Evolutionary conservation across 2,888 invertebrate genomes (phyloP).

Genomic region (Acanthosoma haemorrhoidale): DNA sequence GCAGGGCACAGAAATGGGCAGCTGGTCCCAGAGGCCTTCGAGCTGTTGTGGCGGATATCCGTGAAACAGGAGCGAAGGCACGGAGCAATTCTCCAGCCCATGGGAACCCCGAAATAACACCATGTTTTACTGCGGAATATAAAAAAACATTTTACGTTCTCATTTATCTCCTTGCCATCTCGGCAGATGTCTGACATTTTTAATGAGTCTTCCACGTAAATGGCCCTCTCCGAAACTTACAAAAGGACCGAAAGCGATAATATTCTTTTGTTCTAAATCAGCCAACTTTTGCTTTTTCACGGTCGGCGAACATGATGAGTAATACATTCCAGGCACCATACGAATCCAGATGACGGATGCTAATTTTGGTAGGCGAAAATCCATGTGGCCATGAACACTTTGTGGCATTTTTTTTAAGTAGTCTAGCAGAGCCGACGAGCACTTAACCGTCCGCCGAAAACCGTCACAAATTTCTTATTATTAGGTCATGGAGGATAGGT

Average conservation of each 20-base stretch:
- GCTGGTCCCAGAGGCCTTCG: neutral
- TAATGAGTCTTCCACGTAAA: neutral
- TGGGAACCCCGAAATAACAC: neutral
- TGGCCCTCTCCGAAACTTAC: neutral
- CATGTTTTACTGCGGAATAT: neutral
- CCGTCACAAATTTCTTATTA: no score
- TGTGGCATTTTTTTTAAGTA: no score
- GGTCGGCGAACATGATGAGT: neutral
- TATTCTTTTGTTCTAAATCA: neutral
- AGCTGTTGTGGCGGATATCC: neutral
- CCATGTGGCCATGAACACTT: no score
- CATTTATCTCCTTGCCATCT: no score
- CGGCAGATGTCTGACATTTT: neutral
- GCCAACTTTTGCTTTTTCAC: slow-evolving; percentile 5
- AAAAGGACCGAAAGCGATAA: neutral
- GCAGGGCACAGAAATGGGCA: no score
- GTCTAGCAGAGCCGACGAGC: no score
- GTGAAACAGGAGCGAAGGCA: neutral
- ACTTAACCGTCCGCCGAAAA: no score
- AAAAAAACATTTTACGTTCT: neutral
- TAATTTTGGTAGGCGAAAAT: no score
- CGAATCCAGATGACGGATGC: no score
- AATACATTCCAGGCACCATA: no score
- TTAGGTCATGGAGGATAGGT: no score
- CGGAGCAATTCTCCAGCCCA: neutral